Evolutionary conservation across 2,113 vertebrate species (phyloP), one percentile per base, ranked within the genome.

Genomic region (Puma concolor): DNA sequence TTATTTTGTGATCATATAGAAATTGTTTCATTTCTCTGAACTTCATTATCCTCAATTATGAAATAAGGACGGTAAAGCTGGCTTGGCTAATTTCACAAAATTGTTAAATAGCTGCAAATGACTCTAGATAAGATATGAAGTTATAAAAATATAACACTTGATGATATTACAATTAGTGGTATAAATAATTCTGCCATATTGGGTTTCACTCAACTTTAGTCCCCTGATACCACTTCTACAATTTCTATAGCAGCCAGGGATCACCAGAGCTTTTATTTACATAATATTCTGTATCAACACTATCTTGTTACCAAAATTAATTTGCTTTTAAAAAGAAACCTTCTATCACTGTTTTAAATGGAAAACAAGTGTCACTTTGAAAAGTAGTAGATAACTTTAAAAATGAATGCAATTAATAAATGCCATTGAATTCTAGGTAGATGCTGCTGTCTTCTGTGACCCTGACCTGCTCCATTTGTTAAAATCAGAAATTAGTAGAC

Each of bases 381-480:
- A 91, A 92, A 93, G 38, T 31, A 71, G 27, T 72, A 82, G 69
- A 67, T 67, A 29, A 82, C 7, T 81, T 95, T 81, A 83, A 89
- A 92, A 91, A 91, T 74, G 10, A 97, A 88, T 82, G 82, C 48
- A 64, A 64, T 94, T 8, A 64, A 85, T 81, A 88, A 29, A 79
- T 88, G 72, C 25, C 23, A 88, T 93, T 85, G 74, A 84, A 38
- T 94, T 95, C 41, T 95, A 93, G 4, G 25, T 63, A 60, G 86
- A 48, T 54, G 16, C 64, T 66, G 0, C 44, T 85, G 10, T 21
- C 84, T 25, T 1, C 60, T 64, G 11, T 91, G 63, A 21, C 33
- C 87, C 21, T 67, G 10, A 69, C 54, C 23, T 83, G 12, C 2
- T 41, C 48, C 25, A 16, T 52, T 85, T 71, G 36, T 94, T 88